Evolutionary conservation across 2,888 invertebrate species (phyloP), one percentile per base, ranked within the genome.

Genomic region (Aphrophora alni): DNA sequence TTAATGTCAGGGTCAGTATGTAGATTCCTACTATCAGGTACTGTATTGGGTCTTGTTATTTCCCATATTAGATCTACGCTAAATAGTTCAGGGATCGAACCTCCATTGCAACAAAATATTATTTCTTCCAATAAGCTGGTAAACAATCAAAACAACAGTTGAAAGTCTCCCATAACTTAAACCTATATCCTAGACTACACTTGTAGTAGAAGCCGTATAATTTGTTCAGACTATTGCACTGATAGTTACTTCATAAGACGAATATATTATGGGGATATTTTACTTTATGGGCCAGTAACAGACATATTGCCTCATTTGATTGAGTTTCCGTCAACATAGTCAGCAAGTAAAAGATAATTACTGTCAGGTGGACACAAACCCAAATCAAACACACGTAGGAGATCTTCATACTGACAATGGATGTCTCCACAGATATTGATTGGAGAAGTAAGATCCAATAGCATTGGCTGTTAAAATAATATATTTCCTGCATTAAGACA

Each of bases 91-190:
- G 87, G 87, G 77, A 85, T 85, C 25, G 87, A 81, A 75, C 92
- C 92, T 83, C 92, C 92, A 85, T 92, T 92, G 86, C 91, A 92
- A 86, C 92, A 92, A 88, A 92, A 92, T 77, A 92, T 92, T 86
- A 92, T 92, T 86, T 92, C 91, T 86, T 92, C 92, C 84, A 92
- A 90, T 82, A 92, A 91, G 92, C 91, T 3, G 92, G 92, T 83
- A 92, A 87, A 83, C 88, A 88, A 87, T 92, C 92, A 83, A 88
- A 88, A 27, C 87, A 86, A 79, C 87, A 88, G 21, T 86, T 87
- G 83, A 88, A 88, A 5, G 85, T 85, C 84, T 88, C 88, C 82
- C 87, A 88, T 74, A 88, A 72, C 84, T 87, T 87, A 8, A 85
- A 85, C 78, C 84, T 87, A 82, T 87, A 82, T 77, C 80, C 68